Conservation (phyloP, 2,113 vertebrate species). For the Albula glossodonta region DNA sequence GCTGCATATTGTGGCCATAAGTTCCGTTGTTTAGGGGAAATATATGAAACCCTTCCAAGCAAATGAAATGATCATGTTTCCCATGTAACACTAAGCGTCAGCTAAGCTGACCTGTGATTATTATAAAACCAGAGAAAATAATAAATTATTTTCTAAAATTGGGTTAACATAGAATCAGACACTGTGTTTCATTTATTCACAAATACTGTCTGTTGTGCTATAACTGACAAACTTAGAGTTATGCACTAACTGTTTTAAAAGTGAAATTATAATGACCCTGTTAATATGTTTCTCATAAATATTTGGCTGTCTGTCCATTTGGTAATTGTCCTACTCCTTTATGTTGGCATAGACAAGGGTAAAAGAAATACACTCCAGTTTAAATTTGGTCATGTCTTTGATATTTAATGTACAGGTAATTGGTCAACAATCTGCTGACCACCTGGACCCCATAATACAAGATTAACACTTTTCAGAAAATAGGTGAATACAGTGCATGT, state of each 20-base stretch:
- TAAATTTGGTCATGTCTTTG: background rate
- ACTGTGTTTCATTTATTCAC: background rate
- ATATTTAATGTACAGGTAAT: background rate
- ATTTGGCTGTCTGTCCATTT: background rate
- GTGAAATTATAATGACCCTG: background rate
- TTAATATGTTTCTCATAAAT: background rate
- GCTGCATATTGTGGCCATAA: conserved; percentile 9
- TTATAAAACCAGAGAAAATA: conserved; percentile 10
- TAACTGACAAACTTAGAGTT: background rate
- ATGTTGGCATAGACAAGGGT: background rate
- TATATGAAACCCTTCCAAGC: background rate
- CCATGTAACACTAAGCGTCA: background rate
- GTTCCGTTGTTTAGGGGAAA: background rate
- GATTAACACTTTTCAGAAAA: too few relatives aligned
- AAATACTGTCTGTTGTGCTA: background rate
- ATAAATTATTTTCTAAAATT: conserved; percentile 11
- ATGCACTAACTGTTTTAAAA: background rate
- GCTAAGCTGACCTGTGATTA: background rate
- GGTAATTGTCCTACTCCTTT: background rate
- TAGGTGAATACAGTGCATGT: too few relatives aligned
- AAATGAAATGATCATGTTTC: background rate
- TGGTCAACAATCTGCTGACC: too few relatives aligned
- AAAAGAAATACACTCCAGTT: background rate
- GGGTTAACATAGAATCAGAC: background rate
- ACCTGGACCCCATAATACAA: too few relatives aligned